These are phyloP conservation scores for Heliconius hortense DNA, from an alignment of 2,888 invertebrate species.

Conservation along the genomic window DNA sequence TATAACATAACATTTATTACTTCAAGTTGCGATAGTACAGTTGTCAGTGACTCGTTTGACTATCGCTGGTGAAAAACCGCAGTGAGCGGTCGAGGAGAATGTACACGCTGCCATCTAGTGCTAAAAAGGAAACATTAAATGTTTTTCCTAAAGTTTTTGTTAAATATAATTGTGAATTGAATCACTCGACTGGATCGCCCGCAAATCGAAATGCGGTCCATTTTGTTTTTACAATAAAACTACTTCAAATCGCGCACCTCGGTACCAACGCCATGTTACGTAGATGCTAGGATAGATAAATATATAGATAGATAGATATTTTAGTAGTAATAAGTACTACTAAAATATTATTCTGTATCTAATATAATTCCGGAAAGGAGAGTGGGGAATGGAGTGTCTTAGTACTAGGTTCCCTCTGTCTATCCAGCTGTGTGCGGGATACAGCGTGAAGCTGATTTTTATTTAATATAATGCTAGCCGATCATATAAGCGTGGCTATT, in stretches of 20 bases:
- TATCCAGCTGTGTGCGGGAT: no score
- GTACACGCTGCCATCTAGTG: constrained; percentile 41
- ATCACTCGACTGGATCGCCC: constrained; percentile 21
- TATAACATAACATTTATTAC: constrained; percentile 40
- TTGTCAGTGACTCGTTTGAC: constrained; percentile 37
- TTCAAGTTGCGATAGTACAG: constrained; percentile 40
- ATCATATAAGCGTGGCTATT: background rate
- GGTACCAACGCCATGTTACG: background rate
- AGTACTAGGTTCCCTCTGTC: no score
- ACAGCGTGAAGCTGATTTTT: background rate
- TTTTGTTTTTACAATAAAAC: constrained; percentile 2
- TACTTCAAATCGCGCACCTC: no score
- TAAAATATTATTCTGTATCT: background rate
- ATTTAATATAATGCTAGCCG: background rate
- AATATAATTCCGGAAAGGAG: background rate
- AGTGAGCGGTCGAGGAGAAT: constrained; percentile 37
- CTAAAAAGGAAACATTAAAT: constrained; percentile 9
- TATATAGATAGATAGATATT: no score
- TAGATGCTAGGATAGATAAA: background rate
- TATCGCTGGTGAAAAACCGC: constrained; percentile 38
- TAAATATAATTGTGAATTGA: constrained; percentile 25
- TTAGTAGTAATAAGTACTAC: no score
- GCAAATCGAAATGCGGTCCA: constrained; percentile 19
- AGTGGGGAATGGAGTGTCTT: no score
- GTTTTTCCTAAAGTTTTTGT: constrained; percentile 28